phyloP scores from a whole-genome alignment of 2,888 invertebrate species.

The Cephus pygmeus region DNA sequence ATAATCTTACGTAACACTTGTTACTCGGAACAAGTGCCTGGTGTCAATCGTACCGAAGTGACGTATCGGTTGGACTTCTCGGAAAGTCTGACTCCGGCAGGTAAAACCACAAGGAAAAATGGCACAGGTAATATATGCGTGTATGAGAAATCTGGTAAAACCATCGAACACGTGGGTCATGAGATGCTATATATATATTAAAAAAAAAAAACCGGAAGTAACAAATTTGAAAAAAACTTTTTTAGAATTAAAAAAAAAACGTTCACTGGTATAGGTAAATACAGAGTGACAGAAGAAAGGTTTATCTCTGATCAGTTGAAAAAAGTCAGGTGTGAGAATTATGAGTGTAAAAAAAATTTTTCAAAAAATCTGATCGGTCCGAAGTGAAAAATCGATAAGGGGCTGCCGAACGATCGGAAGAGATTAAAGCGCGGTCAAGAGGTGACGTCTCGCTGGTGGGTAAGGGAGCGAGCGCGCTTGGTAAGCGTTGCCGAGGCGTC shows the following conservation, averaged over 20 bases:
- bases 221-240: too few species aligned
- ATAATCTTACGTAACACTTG: neutral
- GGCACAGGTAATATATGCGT: neutral
- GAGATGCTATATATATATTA: neutral
- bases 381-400: constrained; percentile 5
- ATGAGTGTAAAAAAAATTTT: neutral
- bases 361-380: neutral
- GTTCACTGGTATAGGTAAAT: neutral
- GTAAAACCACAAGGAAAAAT: neutral
- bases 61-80: neutral
- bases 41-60: neutral
- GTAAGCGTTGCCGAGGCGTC: neutral
- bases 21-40: neutral
- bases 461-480: neutral
- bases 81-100: neutral
- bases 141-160: neutral
- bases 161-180: neutral
- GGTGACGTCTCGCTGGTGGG: constrained; percentile 34
- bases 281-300: neutral
- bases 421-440: constrained; percentile 45
- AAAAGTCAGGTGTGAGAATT: neutral
- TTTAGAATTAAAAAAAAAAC: too few species aligned
- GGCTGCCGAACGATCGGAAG: constrained; percentile 26
- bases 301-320: neutral
- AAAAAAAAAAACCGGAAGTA: too few species aligned